Evolutionary conservation across 2,113 vertebrate species (phyloP).

Genomic region (Urocitellus parryii): DNA sequence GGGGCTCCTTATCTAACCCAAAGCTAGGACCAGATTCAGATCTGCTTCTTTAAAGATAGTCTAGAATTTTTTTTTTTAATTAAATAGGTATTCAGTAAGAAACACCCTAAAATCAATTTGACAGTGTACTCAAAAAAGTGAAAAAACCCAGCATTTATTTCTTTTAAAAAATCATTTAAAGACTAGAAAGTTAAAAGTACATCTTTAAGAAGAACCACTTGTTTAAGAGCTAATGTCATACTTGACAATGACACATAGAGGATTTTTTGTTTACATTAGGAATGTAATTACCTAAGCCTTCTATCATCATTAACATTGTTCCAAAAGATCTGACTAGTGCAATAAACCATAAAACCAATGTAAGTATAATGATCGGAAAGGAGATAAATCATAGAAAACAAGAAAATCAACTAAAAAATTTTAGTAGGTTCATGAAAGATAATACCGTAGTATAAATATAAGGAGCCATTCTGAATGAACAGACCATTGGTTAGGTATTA

Average conservation of each 20-base stretch:
- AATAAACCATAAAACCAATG: conserved; percentile 36
- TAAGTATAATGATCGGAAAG: background rate
- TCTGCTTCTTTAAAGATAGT: background rate
- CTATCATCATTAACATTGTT: background rate
- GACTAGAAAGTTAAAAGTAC: conserved; percentile 4
- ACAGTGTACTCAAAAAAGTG: background rate
- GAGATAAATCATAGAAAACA: conserved; percentile 5
- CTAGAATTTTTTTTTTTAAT: background rate
- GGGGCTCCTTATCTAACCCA: background rate
- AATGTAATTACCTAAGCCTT: background rate
- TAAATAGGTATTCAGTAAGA: background rate
- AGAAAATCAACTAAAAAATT: conserved; percentile 29
- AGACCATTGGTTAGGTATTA: background rate
- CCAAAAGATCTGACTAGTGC: conserved; percentile 41
- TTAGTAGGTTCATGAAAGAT: background rate
- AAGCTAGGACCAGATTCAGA: background rate
- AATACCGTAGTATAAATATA: background rate
- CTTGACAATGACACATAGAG: background rate
- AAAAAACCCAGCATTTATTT: background rate
- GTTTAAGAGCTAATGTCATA: background rate
- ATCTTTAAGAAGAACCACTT: conserved; percentile 24
- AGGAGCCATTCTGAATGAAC: conserved; percentile 30
- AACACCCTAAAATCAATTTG: conserved; percentile 31
- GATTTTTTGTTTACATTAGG: conserved; percentile 38
- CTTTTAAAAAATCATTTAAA: conserved; percentile 28